Conservation (phyloP, 2,113 vertebrate species). For the Pelodiscus sinensis region DNA sequence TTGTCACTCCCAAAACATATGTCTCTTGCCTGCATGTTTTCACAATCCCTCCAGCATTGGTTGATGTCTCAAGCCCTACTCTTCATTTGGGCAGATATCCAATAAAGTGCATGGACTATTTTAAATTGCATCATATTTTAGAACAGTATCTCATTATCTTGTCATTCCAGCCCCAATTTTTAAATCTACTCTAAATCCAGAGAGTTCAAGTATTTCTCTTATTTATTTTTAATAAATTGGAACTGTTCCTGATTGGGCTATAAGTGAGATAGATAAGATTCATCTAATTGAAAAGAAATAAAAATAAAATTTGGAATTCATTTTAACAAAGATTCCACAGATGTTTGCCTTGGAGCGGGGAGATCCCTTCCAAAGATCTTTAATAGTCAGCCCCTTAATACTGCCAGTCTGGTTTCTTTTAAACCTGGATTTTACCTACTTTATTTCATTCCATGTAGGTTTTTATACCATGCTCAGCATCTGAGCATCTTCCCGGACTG, state of each 20-base stretch:
- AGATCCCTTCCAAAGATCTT: not conserved
- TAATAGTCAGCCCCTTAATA: not conserved
- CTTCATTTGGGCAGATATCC: not conserved
- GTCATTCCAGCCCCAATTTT: not conserved
- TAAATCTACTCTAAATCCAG: not conserved
- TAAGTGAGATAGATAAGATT: not conserved
- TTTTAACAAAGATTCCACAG: not conserved
- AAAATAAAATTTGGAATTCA: not conserved
- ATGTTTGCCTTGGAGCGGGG: not conserved
- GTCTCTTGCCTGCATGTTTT: not conserved
- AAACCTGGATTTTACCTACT: not conserved
- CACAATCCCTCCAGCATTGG: not conserved
- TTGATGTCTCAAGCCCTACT: not conserved
- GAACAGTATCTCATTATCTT: fast-evolving
- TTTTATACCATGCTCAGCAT: not conserved
- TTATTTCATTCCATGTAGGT: not conserved
- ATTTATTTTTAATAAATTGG: not conserved
- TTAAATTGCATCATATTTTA: not conserved
- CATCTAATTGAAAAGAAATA: not conserved
- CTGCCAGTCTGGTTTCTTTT: not conserved
- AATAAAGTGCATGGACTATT: not conserved
- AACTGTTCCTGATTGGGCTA: not conserved
- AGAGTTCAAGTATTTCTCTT: not conserved
- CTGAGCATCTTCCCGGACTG: not conserved
- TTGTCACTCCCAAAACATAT: not conserved